These are phyloP conservation scores for Limenitis camilla DNA, from an alignment of 2,888 invertebrate genomes.

Conservation along the genomic window DNA sequence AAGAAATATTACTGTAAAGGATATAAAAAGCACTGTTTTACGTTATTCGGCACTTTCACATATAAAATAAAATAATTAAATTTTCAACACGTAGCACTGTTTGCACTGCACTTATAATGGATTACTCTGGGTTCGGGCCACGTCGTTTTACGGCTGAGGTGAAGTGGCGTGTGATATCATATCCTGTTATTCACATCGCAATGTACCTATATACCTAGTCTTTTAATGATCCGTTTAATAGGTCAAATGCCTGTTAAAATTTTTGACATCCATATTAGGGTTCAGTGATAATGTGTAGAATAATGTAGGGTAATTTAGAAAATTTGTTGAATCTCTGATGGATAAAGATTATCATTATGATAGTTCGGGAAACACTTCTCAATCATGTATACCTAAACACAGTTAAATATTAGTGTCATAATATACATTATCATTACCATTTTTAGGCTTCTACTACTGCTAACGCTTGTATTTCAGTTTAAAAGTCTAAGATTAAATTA, in stretches of 20 bases:
- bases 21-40: slow-evolving; percentile 7
- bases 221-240: slow-evolving; percentile 46
- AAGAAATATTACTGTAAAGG: background rate
- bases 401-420: no score
- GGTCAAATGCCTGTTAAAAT: slow-evolving; percentile 61
- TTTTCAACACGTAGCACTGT: slow-evolving; percentile 28
- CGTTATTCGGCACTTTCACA: background rate
- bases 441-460: no score
- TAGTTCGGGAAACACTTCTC: no score
- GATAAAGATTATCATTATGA: background rate
- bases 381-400: no score
- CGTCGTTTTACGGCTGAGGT: slow-evolving; percentile 47
- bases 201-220: slow-evolving; percentile 14
- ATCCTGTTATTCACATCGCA: slow-evolving; percentile 51
- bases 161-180: slow-evolving; percentile 59
- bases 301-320: background rate
- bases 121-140: slow-evolving; percentile 42
- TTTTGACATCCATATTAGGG: slow-evolving; percentile 30
- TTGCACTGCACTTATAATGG: slow-evolving; percentile 57
- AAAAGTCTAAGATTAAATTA: no score
- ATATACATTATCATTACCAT: no score
- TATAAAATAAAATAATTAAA: no score
- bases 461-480: no score
- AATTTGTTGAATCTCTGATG: background rate
- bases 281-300: background rate